Conservation (phyloP, 2,888 invertebrate species). For the Spodoptera littoralis region DNA sequence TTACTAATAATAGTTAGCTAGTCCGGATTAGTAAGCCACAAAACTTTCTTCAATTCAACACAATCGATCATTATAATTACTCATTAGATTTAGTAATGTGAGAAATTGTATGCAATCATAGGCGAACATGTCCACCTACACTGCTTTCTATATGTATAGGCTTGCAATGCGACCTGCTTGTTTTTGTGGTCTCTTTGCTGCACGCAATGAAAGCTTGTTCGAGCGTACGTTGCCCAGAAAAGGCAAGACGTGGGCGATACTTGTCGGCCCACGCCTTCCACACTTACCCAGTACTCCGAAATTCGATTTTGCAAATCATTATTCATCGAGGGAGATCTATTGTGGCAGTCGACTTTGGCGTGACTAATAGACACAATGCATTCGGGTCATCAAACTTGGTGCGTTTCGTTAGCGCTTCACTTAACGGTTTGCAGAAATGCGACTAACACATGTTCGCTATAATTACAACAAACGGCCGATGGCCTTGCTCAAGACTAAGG, state of each 20-base stretch:
- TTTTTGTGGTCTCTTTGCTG: conserved; percentile 51
- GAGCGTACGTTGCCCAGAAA: conserved; percentile 69
- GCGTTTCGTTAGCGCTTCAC: conserved; percentile 48
- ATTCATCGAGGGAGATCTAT: conserved; percentile 50
- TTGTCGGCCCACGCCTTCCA: conserved; percentile 58
- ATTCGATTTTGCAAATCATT: conserved; percentile 52
- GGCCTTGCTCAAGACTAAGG: conserved; percentile 57
- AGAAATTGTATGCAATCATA: conserved; percentile 61
- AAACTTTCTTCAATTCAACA: conserved; percentile 47
- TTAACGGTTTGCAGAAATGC: conserved; percentile 60
- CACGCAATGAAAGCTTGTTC: conserved; percentile 73
- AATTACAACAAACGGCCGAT: conserved; percentile 63
- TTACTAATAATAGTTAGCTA: conserved; percentile 1
- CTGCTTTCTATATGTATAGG: conserved; percentile 68
- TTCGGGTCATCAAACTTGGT: conserved; percentile 70
- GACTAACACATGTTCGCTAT: conserved; percentile 60
- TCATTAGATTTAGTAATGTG: conserved; percentile 39
- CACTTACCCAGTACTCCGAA: conserved; percentile 57
- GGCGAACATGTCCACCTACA: conserved; percentile 74
- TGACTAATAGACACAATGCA: conserved; percentile 62
- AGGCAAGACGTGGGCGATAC: conserved; percentile 67
- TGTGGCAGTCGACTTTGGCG: conserved; percentile 40
- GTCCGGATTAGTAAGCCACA: conserved; percentile 16
- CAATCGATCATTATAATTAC: conserved; percentile 50
- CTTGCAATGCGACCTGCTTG: conserved; percentile 51